Conservation (phyloP, 2,888 invertebrate genomes). For the Agrilus cyanescens region DNA sequence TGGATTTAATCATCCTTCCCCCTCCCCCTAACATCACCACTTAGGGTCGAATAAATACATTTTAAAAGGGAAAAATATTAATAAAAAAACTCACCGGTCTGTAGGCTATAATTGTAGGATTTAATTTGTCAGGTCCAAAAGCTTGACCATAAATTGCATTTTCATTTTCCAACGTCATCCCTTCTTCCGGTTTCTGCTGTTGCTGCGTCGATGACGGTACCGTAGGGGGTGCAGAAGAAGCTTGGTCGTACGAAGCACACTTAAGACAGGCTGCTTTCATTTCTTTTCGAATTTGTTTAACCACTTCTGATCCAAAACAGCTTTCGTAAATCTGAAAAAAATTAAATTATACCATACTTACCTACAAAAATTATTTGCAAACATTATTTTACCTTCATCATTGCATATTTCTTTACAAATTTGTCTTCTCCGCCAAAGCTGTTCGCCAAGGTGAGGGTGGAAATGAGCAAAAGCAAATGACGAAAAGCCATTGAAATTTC, state of each 20-base stretch:
- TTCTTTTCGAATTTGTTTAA: conserved; percentile 54
- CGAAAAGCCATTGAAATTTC: too few relatives aligned
- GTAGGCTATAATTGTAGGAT: conserved; percentile 44
- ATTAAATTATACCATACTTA: not conserved
- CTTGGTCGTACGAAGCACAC: conserved; percentile 43
- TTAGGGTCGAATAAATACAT: too few relatives aligned
- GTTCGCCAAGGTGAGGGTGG: conserved; percentile 19
- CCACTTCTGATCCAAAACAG: conserved; percentile 55
- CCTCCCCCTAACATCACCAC: too few relatives aligned
- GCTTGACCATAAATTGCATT: conserved; percentile 23
- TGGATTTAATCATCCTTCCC: too few relatives aligned
- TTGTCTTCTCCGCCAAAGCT: conserved; percentile 49
- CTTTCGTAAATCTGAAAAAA: conserved; percentile 52
- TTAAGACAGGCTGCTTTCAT: conserved; percentile 54
- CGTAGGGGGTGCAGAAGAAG: conserved; percentile 10
- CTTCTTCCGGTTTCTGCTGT: conserved; percentile 11
- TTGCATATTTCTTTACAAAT: conserved; percentile 59
- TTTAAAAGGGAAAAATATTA: too few relatives aligned
- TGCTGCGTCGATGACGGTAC: conserved; percentile 9
- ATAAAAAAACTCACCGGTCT: conserved; percentile 29
- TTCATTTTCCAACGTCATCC: conserved; percentile 14
- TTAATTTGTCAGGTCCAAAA: conserved; percentile 39
- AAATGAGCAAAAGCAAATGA: too few relatives aligned
- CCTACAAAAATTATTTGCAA: conserved; percentile 1
- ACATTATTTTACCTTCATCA: conserved; percentile 49